Evolutionary conservation across 2,888 invertebrate species (phyloP).

Genomic region (Leptothorax acervorum): DNA sequence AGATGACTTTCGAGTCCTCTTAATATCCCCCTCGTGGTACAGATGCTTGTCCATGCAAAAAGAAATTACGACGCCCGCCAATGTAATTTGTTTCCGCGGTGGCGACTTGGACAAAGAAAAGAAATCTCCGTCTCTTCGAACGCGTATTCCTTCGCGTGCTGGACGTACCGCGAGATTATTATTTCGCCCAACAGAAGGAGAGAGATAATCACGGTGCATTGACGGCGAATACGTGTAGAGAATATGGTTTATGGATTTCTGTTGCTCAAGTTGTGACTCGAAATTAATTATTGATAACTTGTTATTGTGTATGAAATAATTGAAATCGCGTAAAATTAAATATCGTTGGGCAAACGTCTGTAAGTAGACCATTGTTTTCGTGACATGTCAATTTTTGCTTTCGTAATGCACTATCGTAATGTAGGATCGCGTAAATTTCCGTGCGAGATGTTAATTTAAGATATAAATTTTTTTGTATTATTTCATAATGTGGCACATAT

Average conservation of each 20-base stretch:
- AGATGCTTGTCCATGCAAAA: slow-evolving; percentile 61
- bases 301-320: neutral
- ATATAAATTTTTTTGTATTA: neutral
- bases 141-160: slow-evolving; percentile 15
- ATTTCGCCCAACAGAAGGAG: slow-evolving; percentile 27
- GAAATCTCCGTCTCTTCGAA: slow-evolving; percentile 26
- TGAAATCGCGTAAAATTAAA: slow-evolving; percentile 21
- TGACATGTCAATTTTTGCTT: slow-evolving; percentile 19
- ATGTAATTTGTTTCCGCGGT: slow-evolving; percentile 75
- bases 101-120: slow-evolving; percentile 49
- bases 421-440: neutral
- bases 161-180: slow-evolving; percentile 44
- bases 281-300: slow-evolving; percentile 29
- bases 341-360: neutral
- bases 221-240: slow-evolving; percentile 1
- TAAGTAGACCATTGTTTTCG: slow-evolving; percentile 5
- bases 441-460: neutral
- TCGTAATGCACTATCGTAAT: neutral
- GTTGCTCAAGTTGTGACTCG: neutral
- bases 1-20: slow-evolving; percentile 58
- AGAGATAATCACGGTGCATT: slow-evolving; percentile 24
- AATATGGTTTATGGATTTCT: neutral
- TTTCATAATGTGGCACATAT: neutral
- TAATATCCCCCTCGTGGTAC: slow-evolving; percentile 35
- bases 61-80: slow-evolving; percentile 68